Evolutionary conservation across 2,113 vertebrate genomes (phyloP), one percentile per base, ranked within the genome.

Genomic region (Tragelaphus strepsiceros): DNA sequence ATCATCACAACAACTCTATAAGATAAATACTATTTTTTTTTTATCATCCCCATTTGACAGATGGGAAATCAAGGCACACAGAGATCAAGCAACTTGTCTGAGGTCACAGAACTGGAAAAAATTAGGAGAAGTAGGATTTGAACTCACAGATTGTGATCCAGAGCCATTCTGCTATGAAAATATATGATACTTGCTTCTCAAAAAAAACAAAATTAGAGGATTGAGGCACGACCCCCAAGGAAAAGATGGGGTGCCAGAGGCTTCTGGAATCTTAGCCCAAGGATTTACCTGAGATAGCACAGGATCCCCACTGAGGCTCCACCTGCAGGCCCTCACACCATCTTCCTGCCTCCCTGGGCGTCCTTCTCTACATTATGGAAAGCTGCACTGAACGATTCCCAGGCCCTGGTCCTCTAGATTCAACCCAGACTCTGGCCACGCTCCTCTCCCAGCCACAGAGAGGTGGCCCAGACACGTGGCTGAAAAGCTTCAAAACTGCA

Each of bases 381-480:
- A 83, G 30, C 4, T 24, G 46, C 4, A 22, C 46, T 56, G 16
- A 3, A 7, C 1, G 10, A 24, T 58, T 43, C 62, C 59, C 77
- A 92, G 59, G 43, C 28, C 62, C 90, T 17, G 49, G 54, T 28
- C 56, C 84, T 43, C 35, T 16, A 24, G 67, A 49, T 58, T 71
- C 53, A 51, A 49, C 39, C 62, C 89, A 67, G 67, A 24, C 84
- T 67, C 91, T 64, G 95, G 87, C 96, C 96, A 94, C 1, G 5
- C 59, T 56, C 89, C 62, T 81, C 80, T 92, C 56, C 62, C 89
- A 94, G 91, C 87, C 94, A 83, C 32, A 0, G 83, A 93, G 94
- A 89, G 83, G 84, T 97, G 96, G 97, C 83, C 96, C 87, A 94
- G 97, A 95, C 97, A 98, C 64, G 51, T 98, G 97, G 96, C 96